A percentile compares a stretch with the other conserved stretches of the same genome.
These are phyloP conservation scores for Rana temporaria DNA, from an alignment of 2,113 vertebrate genomes.

Conservation along the genomic window DNA sequence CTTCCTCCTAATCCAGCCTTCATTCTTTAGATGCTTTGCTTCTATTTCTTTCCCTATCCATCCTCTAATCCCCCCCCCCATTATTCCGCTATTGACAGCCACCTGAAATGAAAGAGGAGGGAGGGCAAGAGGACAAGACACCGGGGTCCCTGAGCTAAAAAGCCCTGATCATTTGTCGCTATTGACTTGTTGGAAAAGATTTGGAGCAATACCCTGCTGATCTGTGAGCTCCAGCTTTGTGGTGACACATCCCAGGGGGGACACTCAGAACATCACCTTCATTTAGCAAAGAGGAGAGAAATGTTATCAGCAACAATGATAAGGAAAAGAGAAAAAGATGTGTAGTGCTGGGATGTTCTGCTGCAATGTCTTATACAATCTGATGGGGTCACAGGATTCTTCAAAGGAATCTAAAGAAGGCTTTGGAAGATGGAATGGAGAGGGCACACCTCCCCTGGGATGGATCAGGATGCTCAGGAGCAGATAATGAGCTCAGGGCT, in stretches of 20 bases:
- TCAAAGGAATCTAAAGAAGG: neutral
- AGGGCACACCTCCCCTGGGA: no score
- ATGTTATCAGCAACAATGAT: neutral
- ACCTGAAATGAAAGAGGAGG: constrained; percentile 40
- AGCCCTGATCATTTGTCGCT: constrained; percentile 50
- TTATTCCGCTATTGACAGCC: constrained; percentile 28
- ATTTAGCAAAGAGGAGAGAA: constrained; percentile 16
- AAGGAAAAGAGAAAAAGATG: neutral
- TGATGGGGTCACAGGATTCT: neutral
- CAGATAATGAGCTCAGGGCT: neutral
- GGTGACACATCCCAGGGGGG: constrained; percentile 29
- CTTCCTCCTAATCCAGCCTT: constrained; percentile 12
- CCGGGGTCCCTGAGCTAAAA: constrained; percentile 50
- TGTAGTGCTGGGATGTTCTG: constrained; percentile 28
- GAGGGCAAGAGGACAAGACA: constrained; percentile 24
- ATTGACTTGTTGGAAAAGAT: constrained; percentile 46
- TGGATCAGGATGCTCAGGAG: constrained; percentile 5
- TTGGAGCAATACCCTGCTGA: constrained; percentile 37
- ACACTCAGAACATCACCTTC: constrained; percentile 7
- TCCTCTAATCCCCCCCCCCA: neutral
- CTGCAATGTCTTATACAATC: neutral
- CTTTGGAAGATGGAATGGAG: neutral
- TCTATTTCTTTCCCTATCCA: constrained; percentile 16
- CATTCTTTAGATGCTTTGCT: neutral
- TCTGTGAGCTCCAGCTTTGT: constrained; percentile 15